phyloP scores from a whole-genome alignment of 2,888 invertebrate genomes.

The Phlogophora meticulosa region DNA sequence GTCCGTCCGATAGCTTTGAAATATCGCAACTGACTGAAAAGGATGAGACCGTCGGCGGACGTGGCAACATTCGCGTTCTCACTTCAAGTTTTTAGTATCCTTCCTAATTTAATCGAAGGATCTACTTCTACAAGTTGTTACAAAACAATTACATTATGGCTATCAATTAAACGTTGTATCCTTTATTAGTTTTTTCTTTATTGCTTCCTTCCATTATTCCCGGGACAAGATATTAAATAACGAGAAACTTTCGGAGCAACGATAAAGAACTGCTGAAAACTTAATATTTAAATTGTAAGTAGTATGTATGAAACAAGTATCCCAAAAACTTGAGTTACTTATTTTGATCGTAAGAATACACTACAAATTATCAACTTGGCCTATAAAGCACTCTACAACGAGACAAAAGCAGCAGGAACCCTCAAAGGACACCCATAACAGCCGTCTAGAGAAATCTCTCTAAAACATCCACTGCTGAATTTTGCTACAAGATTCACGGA shows the following conservation, averaged over 20 bases:
- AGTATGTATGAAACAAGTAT: no score
- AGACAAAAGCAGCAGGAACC: no score
- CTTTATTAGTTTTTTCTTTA: conserved; percentile 40
- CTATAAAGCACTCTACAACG: no score
- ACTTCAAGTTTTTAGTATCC: conserved; percentile 54
- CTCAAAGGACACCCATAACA: no score
- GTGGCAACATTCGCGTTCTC: conserved; percentile 31
- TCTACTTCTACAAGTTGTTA: conserved; percentile 35
- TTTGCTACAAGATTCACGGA: neutral
- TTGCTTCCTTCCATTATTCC: conserved; percentile 27
- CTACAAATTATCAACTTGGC: no score
- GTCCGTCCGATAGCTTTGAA: conserved; percentile 32
- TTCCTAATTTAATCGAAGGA: conserved; percentile 56
- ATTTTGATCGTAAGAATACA: no score
- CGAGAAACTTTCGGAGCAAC: neutral
- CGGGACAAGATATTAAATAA: conserved; percentile 2
- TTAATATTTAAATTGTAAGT: neutral
- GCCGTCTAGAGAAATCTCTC: no score
- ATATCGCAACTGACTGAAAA: conserved; percentile 52
- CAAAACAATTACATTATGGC: conserved; percentile 49
- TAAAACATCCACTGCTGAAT: neutral
- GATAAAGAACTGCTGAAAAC: neutral
- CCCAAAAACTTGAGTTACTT: no score
- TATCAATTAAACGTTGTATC: conserved; percentile 43
- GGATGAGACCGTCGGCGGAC: conserved; percentile 43